A percentile compares a stretch with the other conserved stretches of the same genome.
Conservation (phyloP, 2,797 vertebrate species). For the Lates japonicus region DNA sequence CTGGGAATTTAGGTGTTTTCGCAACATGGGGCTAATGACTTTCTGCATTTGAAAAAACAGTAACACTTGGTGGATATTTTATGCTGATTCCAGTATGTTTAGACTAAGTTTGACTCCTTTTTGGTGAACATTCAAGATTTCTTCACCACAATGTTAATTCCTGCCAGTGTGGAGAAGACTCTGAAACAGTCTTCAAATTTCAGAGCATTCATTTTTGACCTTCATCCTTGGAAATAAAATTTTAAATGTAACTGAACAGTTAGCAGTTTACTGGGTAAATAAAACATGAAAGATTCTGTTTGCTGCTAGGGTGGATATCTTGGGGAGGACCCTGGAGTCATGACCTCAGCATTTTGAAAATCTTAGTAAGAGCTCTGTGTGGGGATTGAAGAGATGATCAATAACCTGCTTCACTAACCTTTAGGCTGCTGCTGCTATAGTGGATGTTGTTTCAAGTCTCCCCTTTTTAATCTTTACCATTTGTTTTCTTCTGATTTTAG, state of each 20-base stretch:
- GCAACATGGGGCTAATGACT: not conserved
- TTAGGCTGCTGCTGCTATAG: not conserved
- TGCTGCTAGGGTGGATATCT: too few species aligned
- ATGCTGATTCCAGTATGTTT: not conserved
- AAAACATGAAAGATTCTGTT: not conserved
- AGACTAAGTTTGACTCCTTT: not conserved
- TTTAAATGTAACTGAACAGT: too few species aligned
- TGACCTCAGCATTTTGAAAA: too few species aligned
- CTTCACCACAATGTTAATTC: conserved; percentile 4
- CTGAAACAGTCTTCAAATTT: not conserved
- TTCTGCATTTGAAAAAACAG: not conserved
- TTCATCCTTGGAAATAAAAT: not conserved
- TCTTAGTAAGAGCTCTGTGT: too few species aligned
- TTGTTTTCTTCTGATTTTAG: too few species aligned
- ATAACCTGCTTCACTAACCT: not conserved
- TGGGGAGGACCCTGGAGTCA: too few species aligned
- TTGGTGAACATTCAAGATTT: not conserved
- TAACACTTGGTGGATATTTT: not conserved
- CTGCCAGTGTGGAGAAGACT: not conserved
- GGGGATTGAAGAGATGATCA: not conserved
- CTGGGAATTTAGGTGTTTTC: not conserved
- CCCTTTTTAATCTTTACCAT: not conserved
- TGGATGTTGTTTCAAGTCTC: not conserved
- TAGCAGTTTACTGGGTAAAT: not conserved
- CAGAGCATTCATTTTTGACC: not conserved